Percentiles rank a stretch among this genome's conserved stretches.
These are phyloP conservation scores for Epizoanthus ramosus DNA, from an alignment of 92 coral and sea anemone genomes.

Conservation along the genomic window DNA sequence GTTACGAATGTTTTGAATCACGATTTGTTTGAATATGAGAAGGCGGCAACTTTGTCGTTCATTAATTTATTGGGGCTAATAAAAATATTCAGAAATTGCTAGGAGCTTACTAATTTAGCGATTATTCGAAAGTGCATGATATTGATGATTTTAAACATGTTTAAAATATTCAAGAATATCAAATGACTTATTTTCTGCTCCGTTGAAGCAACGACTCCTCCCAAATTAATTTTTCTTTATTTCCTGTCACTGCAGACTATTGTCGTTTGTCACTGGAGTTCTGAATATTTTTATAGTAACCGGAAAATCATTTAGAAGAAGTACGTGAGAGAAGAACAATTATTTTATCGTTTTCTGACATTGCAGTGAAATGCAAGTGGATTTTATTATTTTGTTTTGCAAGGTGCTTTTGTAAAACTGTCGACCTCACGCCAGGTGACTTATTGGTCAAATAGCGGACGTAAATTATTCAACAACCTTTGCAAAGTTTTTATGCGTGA, in stretches of 20 bases:
- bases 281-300: not conserved
- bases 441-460: not conserved
- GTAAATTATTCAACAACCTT: constrained; percentile 30
- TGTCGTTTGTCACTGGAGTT: not conserved
- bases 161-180: not conserved
- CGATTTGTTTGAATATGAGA: constrained; percentile 5
- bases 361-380: constrained; percentile 6
- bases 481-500: not conserved
- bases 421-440: constrained; percentile 14
- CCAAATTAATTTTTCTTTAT: not conserved
- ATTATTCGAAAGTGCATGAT: not conserved
- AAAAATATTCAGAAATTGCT: not conserved
- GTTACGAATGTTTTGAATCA: constrained; percentile 26
- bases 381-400: not conserved
- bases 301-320: not conserved
- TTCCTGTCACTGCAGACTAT: not conserved
- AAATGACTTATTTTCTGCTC: not conserved
- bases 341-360: constrained; percentile 24
- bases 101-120: not conserved
- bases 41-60: constrained; percentile 10
- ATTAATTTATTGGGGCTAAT: not conserved
- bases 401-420: constrained; percentile 25
- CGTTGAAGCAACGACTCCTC: not conserved
- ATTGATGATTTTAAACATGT: not conserved
- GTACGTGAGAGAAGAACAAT: constrained; percentile 14